A percentile compares a stretch with the other conserved stretches of the same genome.
Conservation (phyloP, 1,140 invertebrate genomes). For the Lordiphosa mommai region DNA sequence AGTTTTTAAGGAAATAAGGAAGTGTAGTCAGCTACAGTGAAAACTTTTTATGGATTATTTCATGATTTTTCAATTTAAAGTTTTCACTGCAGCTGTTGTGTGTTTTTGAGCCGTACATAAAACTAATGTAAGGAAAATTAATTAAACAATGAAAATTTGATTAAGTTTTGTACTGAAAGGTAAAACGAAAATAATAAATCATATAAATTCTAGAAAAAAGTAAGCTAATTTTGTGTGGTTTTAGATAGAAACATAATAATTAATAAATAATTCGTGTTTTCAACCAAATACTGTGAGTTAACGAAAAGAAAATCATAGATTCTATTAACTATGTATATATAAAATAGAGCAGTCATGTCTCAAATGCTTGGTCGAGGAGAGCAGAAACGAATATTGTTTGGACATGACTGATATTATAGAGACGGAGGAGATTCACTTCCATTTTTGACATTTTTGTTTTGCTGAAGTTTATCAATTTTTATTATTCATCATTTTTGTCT, state of each 20-base stretch:
- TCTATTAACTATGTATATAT: constrained; percentile 12
- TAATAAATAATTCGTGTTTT: constrained; percentile 16
- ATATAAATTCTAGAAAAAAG: constrained; percentile 24
- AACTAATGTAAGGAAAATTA: constrained; percentile 26
- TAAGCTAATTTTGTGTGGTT: constrained; percentile 19
- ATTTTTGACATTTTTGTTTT: neutral
- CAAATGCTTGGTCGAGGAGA: no score
- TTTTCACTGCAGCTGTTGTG: no score
- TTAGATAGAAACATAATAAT: neutral
- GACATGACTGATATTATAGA: no score
- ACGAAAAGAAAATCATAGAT: constrained; percentile 23
- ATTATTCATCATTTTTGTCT: no score
- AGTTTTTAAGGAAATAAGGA: constrained; percentile 5
- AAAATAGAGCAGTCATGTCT: constrained; percentile 24
- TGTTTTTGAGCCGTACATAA: constrained; percentile 49
- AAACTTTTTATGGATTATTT: no score
- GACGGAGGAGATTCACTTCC: no score
- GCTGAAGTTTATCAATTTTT: neutral
- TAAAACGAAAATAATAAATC: constrained; percentile 29
- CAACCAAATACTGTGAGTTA: constrained; percentile 56
- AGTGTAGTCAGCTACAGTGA: constrained; percentile 13
- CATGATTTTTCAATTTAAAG: constrained; percentile 16
- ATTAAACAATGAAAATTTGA: constrained; percentile 45
- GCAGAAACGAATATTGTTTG: no score
- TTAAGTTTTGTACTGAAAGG: constrained; percentile 64